Evolutionary conservation across 2,888 invertebrate species (phyloP).

Genomic region (Pogonocherus hispidulus): DNA sequence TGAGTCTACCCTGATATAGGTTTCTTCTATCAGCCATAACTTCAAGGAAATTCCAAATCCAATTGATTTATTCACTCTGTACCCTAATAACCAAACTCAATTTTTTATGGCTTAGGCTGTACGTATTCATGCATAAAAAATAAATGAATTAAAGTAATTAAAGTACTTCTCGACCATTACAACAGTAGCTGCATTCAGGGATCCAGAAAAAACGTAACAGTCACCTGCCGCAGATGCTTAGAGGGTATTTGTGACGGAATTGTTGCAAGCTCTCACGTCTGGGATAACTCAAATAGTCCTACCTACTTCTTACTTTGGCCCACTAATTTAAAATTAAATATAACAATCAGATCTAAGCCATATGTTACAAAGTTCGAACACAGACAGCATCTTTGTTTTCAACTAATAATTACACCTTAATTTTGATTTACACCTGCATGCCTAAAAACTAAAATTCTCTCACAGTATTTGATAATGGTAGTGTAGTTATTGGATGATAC

Average conservation of each 20-base stretch:
- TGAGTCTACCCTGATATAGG: no score
- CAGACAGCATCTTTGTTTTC: slow-evolving; percentile 23
- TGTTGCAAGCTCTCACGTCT: neutral
- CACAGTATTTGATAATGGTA: no score
- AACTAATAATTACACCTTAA: slow-evolving; percentile 15
- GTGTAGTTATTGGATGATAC: no score
- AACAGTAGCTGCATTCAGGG: slow-evolving; percentile 22
- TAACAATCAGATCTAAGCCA: slow-evolving; percentile 29
- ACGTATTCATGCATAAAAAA: no score
- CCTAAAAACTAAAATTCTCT: slow-evolving; percentile 23
- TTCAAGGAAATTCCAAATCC: no score
- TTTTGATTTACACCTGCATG: slow-evolving; percentile 13
- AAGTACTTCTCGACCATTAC: slow-evolving; percentile 8
- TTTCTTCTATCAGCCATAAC: no score
- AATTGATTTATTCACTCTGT: no score
- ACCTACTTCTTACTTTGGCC: slow-evolving; percentile 16
- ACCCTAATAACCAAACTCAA: no score
- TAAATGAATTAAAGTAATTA: no score
- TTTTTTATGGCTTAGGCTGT: no score
- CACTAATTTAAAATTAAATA: slow-evolving; percentile 26
- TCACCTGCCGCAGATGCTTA: slow-evolving; percentile 48
- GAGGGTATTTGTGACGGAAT: slow-evolving; percentile 37
- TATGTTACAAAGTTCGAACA: slow-evolving; percentile 15
- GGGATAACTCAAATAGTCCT: slow-evolving; percentile 9
- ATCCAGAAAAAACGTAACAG: slow-evolving; percentile 23